A percentile compares a stretch with the other conserved stretches of the same genome.
Conservation (phyloP, 1,140 invertebrate genomes). For the Orius insidiosus region DNA sequence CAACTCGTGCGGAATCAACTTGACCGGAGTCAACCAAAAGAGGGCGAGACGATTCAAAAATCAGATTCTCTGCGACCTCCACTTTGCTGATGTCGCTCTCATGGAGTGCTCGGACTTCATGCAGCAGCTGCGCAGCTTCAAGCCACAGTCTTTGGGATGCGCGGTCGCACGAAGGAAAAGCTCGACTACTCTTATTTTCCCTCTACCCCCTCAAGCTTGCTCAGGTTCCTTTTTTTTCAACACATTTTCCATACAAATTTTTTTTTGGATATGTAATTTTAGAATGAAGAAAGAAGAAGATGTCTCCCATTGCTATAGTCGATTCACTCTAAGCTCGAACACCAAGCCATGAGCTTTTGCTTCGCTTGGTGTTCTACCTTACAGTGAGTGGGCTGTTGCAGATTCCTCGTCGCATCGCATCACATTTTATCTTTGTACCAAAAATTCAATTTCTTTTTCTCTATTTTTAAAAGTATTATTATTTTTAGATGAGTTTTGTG, state of each 20-base stretch:
- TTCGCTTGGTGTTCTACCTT: conserved; percentile 79
- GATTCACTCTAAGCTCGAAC: conserved; percentile 71
- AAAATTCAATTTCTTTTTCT: too few relatives aligned
- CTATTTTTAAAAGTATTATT: conserved; percentile 6
- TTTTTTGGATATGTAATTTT: neutral
- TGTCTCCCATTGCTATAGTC: conserved; percentile 22
- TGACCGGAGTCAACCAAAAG: conserved; percentile 78
- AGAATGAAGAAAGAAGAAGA: neutral
- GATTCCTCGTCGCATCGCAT: neutral
- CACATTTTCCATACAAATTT: neutral
- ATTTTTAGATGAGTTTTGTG: conserved; percentile 72
- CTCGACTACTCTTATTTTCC: conserved; percentile 85
- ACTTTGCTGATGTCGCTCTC: conserved; percentile 83
- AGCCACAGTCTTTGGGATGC: conserved; percentile 84
- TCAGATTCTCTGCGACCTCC: conserved; percentile 75
- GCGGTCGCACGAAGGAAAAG: conserved; percentile 80
- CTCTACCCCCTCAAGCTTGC: conserved; percentile 80
- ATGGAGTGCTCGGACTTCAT: conserved; percentile 94
- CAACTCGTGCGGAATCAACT: conserved; percentile 82
- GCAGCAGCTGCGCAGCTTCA: conserved; percentile 88
- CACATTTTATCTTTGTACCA: too few relatives aligned
- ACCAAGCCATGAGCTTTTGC: conserved; percentile 48
- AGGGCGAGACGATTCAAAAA: conserved; percentile 57
- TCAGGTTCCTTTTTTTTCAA: conserved; percentile 45
- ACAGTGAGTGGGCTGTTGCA: conserved; percentile 52